Evolutionary conservation across 2,797 vertebrate species (phyloP).

Genomic region (Falco biarmicus): DNA sequence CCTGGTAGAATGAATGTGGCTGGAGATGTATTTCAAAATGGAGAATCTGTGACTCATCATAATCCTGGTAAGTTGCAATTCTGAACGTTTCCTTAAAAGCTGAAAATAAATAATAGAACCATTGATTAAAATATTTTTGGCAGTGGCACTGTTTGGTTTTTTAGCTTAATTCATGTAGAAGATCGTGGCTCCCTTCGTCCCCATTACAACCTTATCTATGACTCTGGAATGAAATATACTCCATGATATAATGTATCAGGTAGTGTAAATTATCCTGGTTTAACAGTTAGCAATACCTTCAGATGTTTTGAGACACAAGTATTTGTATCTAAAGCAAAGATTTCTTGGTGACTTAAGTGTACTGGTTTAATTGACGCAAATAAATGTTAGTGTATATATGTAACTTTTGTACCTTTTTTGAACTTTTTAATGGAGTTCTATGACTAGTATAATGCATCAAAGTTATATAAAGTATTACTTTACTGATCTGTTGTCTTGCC

Average conservation of each 20-base stretch:
- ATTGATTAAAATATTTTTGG: not conserved
- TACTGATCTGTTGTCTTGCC: not conserved
- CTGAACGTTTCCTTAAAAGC: not conserved
- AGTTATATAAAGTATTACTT: not conserved
- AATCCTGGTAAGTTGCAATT: constrained; percentile 85
- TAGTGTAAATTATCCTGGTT: not conserved
- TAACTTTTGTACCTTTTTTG: not conserved
- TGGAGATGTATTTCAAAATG: constrained; percentile 93
- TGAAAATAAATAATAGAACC: not conserved
- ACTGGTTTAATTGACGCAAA: not conserved
- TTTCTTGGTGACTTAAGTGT: not conserved
- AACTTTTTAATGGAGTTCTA: not conserved
- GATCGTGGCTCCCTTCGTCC: not conserved
- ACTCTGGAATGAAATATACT: not conserved
- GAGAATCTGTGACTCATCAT: constrained; percentile 90
- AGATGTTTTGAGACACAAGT: not conserved
- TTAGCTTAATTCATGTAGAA: not conserved
- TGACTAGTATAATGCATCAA: not conserved
- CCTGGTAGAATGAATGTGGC: constrained; percentile 89
- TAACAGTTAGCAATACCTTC: not conserved
- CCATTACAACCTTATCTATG: not conserved
- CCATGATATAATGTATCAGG: not conserved
- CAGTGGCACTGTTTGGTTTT: not conserved
- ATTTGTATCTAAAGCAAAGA: not conserved
- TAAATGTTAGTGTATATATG: not conserved